These are phyloP conservation scores for Zaprionus inermis DNA, from an alignment of 1,140 invertebrate species.

Conservation along the genomic window DNA sequence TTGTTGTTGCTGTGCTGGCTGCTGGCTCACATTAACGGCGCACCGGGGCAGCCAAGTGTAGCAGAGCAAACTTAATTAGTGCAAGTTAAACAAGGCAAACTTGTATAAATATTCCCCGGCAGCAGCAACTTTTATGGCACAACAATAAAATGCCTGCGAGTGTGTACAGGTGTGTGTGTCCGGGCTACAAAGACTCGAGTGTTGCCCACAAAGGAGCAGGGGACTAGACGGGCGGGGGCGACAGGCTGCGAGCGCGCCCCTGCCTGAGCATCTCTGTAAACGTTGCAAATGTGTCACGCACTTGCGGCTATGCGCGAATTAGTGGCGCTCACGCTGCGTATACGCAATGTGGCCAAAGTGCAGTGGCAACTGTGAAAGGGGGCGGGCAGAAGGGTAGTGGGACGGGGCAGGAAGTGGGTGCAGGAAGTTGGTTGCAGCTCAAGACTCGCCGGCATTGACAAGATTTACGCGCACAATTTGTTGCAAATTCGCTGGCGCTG, in stretches of 20 bases:
- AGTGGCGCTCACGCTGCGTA: slow-evolving; percentile 13
- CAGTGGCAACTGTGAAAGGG: slow-evolving; percentile 3
- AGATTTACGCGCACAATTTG: slow-evolving; percentile 73
- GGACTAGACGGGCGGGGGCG: too few species aligned
- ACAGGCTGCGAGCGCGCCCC: too few species aligned
- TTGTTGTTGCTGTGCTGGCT: slow-evolving; percentile 23
- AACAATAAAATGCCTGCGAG: slow-evolving; percentile 63
- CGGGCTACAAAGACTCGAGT: slow-evolving; percentile 14
- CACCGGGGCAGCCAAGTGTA: slow-evolving; percentile 66
- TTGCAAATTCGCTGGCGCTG: slow-evolving; percentile 53
- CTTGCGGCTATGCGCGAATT: slow-evolving; percentile 13
- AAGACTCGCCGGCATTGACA: slow-evolving; percentile 31
- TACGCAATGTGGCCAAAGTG: slow-evolving; percentile 2
- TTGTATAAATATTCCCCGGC: slow-evolving; percentile 75
- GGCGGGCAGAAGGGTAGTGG: not conserved
- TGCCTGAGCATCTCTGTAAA: not conserved
- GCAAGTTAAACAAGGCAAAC: slow-evolving; percentile 76
- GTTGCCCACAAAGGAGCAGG: not conserved
- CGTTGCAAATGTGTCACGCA: slow-evolving; percentile 65
- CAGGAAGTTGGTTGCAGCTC: not conserved
- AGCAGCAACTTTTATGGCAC: slow-evolving; percentile 69
- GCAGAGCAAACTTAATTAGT: slow-evolving; percentile 78
- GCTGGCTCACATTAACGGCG: slow-evolving; percentile 44
- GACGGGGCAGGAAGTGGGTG: too few species aligned
- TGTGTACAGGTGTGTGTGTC: slow-evolving; percentile 13